Percentiles rank a stretch among this genome's conserved stretches.
Evolutionary conservation across 2,888 invertebrate genomes (phyloP).

Genomic region (Balanococcus diminutus): DNA sequence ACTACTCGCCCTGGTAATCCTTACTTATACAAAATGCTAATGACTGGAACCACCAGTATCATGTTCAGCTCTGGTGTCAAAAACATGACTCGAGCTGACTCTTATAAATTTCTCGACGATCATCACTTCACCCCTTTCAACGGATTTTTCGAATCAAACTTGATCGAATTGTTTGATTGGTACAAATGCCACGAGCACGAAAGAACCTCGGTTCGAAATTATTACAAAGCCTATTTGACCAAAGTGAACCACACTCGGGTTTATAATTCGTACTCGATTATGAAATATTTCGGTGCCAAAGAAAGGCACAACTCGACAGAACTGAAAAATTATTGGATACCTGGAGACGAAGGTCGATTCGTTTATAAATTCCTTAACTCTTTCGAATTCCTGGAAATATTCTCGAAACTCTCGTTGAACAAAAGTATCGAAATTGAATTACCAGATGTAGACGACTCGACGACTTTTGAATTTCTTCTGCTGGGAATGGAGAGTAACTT

Average conservation of each 20-base stretch:
- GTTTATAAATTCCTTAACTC: not conserved
- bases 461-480: not conserved
- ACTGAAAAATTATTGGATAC: not conserved
- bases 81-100: not conserved
- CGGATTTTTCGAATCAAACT: not conserved
- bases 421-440: not conserved
- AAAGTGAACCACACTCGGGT: not conserved
- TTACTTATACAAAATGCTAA: not conserved
- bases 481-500: not conserved
- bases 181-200: not conserved
- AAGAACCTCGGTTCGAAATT: not conserved
- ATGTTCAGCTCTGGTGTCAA: not conserved
- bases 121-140: not conserved
- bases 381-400: not conserved
- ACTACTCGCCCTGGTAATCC: not conserved
- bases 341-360: not conserved
- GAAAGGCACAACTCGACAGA: not conserved
- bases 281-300: not conserved
- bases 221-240: not conserved
- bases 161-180: not conserved
- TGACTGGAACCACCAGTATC: not conserved
- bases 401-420: not conserved
- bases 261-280: not conserved
- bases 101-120: not conserved
- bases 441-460: not conserved